phyloP scores from a whole-genome alignment of 2,888 invertebrate genomes.

The Biston betularia region DNA sequence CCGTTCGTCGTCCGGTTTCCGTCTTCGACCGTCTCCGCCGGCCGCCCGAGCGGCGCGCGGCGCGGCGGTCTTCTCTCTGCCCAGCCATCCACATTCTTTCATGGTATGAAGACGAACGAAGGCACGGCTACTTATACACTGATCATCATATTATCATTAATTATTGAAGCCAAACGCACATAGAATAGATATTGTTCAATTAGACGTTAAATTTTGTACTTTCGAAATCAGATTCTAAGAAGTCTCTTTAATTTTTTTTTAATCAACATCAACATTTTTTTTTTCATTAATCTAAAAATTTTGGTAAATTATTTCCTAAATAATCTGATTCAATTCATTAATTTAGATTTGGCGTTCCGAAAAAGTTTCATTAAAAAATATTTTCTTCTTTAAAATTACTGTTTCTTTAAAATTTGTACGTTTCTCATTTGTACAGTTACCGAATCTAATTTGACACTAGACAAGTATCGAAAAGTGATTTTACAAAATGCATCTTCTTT shows the following conservation, averaged over 20 bases:
- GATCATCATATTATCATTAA: constrained; percentile 61
- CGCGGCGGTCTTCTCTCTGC: constrained; percentile 31
- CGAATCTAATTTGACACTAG: constrained; percentile 86
- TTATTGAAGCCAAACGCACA: constrained; percentile 82
- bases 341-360: constrained; percentile 86
- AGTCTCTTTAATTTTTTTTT: constrained; percentile 80
- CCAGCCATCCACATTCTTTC: constrained; percentile 49
- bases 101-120: constrained; percentile 81
- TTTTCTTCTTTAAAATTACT: constrained; percentile 80
- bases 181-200: constrained; percentile 79
- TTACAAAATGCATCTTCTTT: constrained; percentile 76
- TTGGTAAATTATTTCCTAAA: constrained; percentile 81
- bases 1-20: constrained; percentile 52
- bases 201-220: constrained; percentile 84
- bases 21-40: constrained; percentile 44
- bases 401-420: constrained; percentile 84
- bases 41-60: constrained; percentile 41
- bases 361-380: constrained; percentile 85
- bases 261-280: constrained; percentile 79
- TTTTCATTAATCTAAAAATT: constrained; percentile 59
- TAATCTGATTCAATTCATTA: constrained; percentile 78
- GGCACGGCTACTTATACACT: constrained; percentile 83
- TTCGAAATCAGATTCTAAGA: constrained; percentile 85
- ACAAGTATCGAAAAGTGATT: constrained; percentile 82
- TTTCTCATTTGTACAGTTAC: constrained; percentile 83